A percentile compares a stretch with the other conserved stretches of the same genome.
phyloP scores from a whole-genome alignment of 2,888 invertebrate species.

The Glyphotaelius pellucidus region DNA sequence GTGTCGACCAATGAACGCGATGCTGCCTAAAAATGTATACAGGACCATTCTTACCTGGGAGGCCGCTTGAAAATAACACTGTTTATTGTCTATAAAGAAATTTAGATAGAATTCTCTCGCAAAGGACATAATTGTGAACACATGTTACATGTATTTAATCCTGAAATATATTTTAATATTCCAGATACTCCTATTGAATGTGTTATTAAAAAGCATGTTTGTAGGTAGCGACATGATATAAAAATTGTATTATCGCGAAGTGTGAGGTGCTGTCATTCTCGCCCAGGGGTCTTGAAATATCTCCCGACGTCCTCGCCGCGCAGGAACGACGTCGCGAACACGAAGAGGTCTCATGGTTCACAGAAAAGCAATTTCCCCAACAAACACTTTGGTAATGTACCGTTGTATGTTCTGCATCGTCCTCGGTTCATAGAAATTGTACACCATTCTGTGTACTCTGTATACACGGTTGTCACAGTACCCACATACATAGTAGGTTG shows the following conservation, averaged over 20 bases:
- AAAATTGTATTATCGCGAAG: background rate
- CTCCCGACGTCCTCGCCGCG: background rate
- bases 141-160: too few species aligned
- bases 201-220: background rate
- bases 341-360: background rate
- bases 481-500: background rate
- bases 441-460: background rate
- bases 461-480: background rate
- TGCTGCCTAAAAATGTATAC: too few species aligned
- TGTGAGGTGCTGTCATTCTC: too few species aligned
- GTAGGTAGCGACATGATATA: background rate
- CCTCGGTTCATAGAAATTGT: background rate
- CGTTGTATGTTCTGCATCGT: background rate
- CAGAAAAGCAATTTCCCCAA: conserved; percentile 17
- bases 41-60: too few species aligned
- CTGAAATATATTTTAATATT: too few species aligned
- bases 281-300: background rate
- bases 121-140: too few species aligned
- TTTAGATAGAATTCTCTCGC: too few species aligned
- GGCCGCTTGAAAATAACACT: too few species aligned
- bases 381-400: background rate
- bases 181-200: too few species aligned
- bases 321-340: background rate
- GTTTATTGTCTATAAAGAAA: too few species aligned
- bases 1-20: too few species aligned